Base-by-base conservation (phyloP, 2,797 vertebrate genomes). In the Bufotes viridis region DNA sequence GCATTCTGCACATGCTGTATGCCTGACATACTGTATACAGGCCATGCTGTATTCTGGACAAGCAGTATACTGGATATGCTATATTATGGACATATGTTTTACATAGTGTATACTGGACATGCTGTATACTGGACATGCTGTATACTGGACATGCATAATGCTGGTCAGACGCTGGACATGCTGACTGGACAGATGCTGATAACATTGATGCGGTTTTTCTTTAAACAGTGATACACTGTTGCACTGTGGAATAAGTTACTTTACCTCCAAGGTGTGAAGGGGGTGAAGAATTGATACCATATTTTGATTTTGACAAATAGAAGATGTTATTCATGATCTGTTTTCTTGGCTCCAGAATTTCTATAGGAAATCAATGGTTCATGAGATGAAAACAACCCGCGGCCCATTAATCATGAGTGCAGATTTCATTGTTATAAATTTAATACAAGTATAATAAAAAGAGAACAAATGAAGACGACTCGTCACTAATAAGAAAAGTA, bases 341-440 rank as follows among this genome's bases (percentile, higher is more conserved):
- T 91, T 79, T 82, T 89, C 90, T 91, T 55, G 11, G 72, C 83
- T 17, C 58, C 57, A 92, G 92, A 91, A 84, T 88, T 91, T 82
- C 1, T 91, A 91, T 92, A 88, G 88, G 91, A 92, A 93, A 93
- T 92, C 90, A 0, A 92, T 93, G 79, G 17, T 51, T 90, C 87
- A 88, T 75, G 90, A 53, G 14, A 90, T 85, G 90, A 91, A 90
- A 90, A 65, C 60, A 81, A 83, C 57, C 86, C 72, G 26, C 87
- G 63, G 24, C 58, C 83, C 86, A 90, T 93, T 90, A 93, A 92
- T 92, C 91, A 92, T 74, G 22, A 55, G 26, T 84, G 78, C 34
- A 57, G 87, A 83, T 72, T 88, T 91, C 20, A 76, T 69, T 90
- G 75, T 67, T 91, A 89, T 91, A 90, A 87, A 91, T 91, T 90